Conservation (phyloP, 2,113 vertebrate genomes). For the Pelusios castaneus region DNA sequence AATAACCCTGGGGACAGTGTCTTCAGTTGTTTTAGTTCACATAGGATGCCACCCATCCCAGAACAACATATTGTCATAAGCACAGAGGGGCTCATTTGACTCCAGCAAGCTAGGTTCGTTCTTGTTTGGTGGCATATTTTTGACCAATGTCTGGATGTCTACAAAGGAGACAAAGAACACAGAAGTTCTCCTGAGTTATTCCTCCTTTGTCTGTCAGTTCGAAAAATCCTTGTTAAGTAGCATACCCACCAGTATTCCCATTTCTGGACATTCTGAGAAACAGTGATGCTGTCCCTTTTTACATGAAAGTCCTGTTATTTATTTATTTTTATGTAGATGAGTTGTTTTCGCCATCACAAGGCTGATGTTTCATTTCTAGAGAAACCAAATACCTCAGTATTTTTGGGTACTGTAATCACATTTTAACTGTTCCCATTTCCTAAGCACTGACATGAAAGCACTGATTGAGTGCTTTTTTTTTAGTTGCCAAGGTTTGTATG, state of each 20-base stretch:
- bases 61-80: neutral
- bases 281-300: constrained; percentile 59
- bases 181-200: constrained; percentile 60
- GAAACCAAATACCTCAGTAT: constrained; percentile 85
- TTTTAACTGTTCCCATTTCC: constrained; percentile 66
- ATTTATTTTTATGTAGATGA: constrained; percentile 82
- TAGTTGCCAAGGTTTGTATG: constrained; percentile 79
- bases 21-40: neutral
- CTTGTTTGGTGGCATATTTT: constrained; percentile 38
- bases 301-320: constrained; percentile 71
- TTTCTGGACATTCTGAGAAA: constrained; percentile 69
- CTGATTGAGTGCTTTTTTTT: constrained; percentile 74
- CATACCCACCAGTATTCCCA: constrained; percentile 79
- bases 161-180: constrained; percentile 61
- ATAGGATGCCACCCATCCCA: neutral
- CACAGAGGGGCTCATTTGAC: neutral
- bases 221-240: constrained; percentile 72
- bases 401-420: constrained; percentile 81
- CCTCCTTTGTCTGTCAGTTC: constrained; percentile 57
- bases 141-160: constrained; percentile 64
- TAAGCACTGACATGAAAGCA: constrained; percentile 79
- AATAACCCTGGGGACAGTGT: constrained; percentile 68
- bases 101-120: constrained; percentile 17
- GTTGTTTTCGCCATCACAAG: constrained; percentile 67
- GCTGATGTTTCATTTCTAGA: constrained; percentile 77